phyloP scores from a whole-genome alignment of 2,797 vertebrate genomes.

The Erpetoichthys calabaricus region DNA sequence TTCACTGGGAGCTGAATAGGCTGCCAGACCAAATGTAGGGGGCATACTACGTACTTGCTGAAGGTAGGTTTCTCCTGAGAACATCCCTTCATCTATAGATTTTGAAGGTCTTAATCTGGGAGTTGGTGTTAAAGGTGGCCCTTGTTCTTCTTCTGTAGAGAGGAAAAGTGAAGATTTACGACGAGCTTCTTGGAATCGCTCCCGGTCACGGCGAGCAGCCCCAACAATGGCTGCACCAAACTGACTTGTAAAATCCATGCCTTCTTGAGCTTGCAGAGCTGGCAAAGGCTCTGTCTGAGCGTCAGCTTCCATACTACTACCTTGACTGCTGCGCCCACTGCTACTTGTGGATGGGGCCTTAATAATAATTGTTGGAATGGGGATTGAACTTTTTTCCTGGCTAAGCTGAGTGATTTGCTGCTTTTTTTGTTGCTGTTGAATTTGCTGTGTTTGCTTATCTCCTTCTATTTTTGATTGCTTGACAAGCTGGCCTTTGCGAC shows the following conservation, averaged over 20 bases:
- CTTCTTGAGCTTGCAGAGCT: conserved; percentile 36
- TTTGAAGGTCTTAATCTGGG: conserved; percentile 75
- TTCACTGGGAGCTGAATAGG: conserved; percentile 36
- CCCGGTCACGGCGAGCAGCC: conserved; percentile 54
- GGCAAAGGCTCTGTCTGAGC: conserved; percentile 39
- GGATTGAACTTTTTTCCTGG: conserved; percentile 75
- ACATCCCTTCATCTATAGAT: conserved; percentile 86
- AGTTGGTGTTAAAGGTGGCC: conserved; percentile 39
- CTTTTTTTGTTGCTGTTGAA: conserved; percentile 22
- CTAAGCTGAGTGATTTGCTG: conserved; percentile 29
- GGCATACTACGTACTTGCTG: conserved; percentile 70
- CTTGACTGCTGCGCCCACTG: conserved; percentile 84
- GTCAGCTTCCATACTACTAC: conserved; percentile 76
- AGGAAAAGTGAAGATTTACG: conserved; percentile 77
- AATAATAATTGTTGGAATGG: conserved; percentile 85
- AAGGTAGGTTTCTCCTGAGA: conserved; percentile 71
- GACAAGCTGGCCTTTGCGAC: conserved; percentile 72
- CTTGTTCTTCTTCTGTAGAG: conserved; percentile 66
- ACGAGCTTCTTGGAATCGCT: conserved; percentile 69
- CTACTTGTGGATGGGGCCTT: conserved; percentile 89
- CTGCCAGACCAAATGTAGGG: conserved; percentile 54
- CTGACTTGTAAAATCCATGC: conserved; percentile 74
- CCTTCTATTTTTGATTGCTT: conserved; percentile 79
- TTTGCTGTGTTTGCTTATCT: conserved; percentile 32
- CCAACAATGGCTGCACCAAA: conserved; percentile 66